Base-by-base conservation (phyloP, 2,888 invertebrate genomes). In the Napeogenes sylphis region DNA sequence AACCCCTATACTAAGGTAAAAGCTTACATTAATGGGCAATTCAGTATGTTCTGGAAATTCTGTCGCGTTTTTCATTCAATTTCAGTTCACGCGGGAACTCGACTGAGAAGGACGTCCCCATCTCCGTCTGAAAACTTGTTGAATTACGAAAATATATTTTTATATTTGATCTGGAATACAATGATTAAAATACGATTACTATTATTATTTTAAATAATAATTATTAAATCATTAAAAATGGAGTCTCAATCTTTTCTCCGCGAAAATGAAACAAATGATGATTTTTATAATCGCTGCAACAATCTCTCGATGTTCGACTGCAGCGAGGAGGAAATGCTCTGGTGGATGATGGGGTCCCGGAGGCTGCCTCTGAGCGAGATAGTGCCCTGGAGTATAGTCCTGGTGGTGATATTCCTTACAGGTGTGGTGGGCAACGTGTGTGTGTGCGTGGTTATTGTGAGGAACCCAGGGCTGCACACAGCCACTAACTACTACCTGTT, bases 401-500 rank as follows among this genome's bases (percentile, higher is more conserved):
- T 97, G 75, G 91, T 94, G 59, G 86, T 94, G 59, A 95, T 97
- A 69, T 97, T 97, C 76, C 84, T 97, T 46, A 95, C 96, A 3
- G 97, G 97, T 6, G 92, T 97, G 6, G 83, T 97, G 30, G 97
- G 98, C 2, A 98, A 97, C 81, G 85, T 95, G 4, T 92, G 94
- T 68, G 96, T 97, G 10, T 97, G 97, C 80, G 91, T 95, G 32
- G 97, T 98, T 32, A 97, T 98, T 67, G 92, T 94, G 10, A 92
- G 92, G 65, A 96, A 97, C 75, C 91, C 93, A 0, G 93, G 94
- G 21, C 93, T 98, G 92, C 97, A 96, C 76, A 96, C 96, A 1
- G 95, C 97, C 0, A 98, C 98, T 1, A 97, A 98, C 82, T 97
- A 96, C 82, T 98, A 97, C 79, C 91, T 98, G 58, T 96, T 97